phyloP scores from a whole-genome alignment of 2,113 vertebrate species.

The Corydoras maculifer region DNA sequence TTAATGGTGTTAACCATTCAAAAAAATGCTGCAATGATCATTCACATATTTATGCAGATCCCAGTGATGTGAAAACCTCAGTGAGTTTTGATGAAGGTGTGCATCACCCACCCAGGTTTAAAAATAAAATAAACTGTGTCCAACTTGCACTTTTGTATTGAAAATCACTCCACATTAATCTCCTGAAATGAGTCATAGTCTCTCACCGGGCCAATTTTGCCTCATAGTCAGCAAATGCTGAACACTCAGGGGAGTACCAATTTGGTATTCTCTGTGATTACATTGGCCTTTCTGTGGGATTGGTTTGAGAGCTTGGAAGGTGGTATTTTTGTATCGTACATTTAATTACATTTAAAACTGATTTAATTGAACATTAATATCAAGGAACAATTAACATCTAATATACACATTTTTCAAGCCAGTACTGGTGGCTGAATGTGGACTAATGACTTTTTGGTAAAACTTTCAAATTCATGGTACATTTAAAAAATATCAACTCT shows the following conservation, averaged over 20 bases:
- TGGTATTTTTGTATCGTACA: too few species aligned
- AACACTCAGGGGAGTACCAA: constrained; percentile 6
- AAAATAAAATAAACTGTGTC: constrained; percentile 7
- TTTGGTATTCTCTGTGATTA: neutral
- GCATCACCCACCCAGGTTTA: constrained; percentile 10
- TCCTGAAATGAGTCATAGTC: constrained; percentile 16
- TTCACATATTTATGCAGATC: neutral
- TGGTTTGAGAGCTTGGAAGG: neutral
- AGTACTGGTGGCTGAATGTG: too few species aligned
- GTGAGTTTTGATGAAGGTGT: neutral
- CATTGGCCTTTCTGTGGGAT: constrained; percentile 1
- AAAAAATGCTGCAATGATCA: too few species aligned
- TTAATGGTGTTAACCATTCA: too few species aligned
- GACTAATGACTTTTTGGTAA: too few species aligned
- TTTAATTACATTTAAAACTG: too few species aligned
- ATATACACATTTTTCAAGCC: too few species aligned
- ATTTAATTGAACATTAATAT: too few species aligned
- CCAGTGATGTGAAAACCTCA: neutral
- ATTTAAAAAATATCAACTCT: too few species aligned
- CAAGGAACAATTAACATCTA: too few species aligned
- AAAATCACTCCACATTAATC: constrained; percentile 23
- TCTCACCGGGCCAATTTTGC: constrained; percentile 19
- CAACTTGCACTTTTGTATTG: constrained; percentile 7
- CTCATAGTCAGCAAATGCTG: constrained; percentile 2
- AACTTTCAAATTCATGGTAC: too few species aligned